Evolutionary conservation across 2,113 vertebrate species (phyloP).

Genomic region (Lanius ludovicianus): DNA sequence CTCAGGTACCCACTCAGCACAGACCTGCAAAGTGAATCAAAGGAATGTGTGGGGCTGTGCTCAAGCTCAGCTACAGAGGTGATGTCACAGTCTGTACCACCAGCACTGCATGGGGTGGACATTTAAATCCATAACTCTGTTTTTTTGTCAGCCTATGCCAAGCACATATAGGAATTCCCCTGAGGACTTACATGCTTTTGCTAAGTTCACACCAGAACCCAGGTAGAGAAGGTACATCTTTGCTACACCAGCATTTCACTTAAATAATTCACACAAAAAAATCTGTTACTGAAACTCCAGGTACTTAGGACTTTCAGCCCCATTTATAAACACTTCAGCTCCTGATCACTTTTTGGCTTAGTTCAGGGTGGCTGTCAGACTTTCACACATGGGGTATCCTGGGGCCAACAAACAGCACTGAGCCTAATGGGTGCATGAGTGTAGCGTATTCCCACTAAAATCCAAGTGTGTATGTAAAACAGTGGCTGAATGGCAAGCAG

Average conservation of each 20-base stretch:
- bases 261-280: not conserved
- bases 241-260: not conserved
- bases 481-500: not conserved
- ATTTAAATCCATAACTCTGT: not conserved
- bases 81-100: not conserved
- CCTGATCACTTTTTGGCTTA: not conserved
- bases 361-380: not conserved
- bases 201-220: not conserved
- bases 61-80: not conserved
- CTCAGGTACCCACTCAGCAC: not conserved
- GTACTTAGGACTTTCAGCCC: not conserved
- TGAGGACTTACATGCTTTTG: not conserved
- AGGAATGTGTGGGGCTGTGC: not conserved
- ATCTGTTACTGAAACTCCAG: not conserved
- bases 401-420: not conserved
- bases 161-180: not conserved
- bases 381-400: not conserved
- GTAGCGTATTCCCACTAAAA: not conserved
- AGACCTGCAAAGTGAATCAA: not conserved
- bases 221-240: not conserved
- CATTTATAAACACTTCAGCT: not conserved
- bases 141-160: not conserved
- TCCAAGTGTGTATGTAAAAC: not conserved
- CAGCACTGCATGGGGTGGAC: not conserved
- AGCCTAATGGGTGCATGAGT: rapidly evolving